Evolutionary conservation across 30 jellyfish, hydroid and myxozoan genomes (phyloP).

Genomic region (Catostylus mosaicus): DNA sequence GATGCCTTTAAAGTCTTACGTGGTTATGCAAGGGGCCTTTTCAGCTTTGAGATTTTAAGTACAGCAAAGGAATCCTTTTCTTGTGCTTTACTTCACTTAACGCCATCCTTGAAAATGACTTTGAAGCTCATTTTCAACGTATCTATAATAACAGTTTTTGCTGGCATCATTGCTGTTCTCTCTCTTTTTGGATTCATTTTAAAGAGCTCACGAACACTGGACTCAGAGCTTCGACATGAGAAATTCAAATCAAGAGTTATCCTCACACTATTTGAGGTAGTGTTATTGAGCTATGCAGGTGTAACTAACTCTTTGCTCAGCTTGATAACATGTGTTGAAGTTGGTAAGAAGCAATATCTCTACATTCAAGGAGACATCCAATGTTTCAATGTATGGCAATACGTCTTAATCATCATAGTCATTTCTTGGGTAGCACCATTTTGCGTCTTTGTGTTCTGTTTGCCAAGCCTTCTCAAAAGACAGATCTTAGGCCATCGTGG

Average conservation of each 20-base stretch:
- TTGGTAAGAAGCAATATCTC: neutral
- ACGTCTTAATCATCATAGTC: neutral
- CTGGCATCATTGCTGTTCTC: too few relatives aligned
- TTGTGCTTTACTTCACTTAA: too few relatives aligned
- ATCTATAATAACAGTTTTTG: too few relatives aligned
- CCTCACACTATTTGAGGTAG: neutral
- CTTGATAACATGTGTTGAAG: neutral
- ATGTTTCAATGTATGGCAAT: neutral
- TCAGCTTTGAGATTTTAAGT: too few relatives aligned
- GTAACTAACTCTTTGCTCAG: neutral
- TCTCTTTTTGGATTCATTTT: too few relatives aligned
- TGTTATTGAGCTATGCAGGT: neutral
- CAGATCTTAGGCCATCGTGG: neutral
- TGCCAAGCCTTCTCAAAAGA: neutral
- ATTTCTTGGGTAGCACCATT: neutral
- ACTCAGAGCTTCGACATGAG: neutral
- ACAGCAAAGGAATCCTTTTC: too few relatives aligned
- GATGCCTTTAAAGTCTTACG: too few relatives aligned
- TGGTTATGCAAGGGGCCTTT: too few relatives aligned
- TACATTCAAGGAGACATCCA: constrained; percentile 7
- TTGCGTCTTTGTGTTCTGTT: neutral
- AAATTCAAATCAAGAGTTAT: constrained; percentile 1
- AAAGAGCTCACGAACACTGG: too few relatives aligned
- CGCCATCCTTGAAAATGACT: too few relatives aligned
- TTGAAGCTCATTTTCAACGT: too few relatives aligned